phyloP scores from a whole-genome alignment of 2,888 invertebrate species.

The Nineta flava region DNA sequence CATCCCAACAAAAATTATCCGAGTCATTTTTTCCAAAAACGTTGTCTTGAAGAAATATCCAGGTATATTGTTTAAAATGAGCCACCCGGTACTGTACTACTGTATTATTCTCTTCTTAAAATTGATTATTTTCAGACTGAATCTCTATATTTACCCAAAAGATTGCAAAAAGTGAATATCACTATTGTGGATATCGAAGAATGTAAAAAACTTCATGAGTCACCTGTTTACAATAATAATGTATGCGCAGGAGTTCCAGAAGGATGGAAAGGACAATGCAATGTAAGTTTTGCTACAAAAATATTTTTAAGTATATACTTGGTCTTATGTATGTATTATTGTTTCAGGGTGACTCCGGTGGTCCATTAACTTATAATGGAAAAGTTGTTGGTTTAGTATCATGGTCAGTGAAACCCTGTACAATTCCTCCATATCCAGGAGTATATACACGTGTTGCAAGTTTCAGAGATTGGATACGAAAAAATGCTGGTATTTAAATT shows the following conservation, averaged over 20 bases:
- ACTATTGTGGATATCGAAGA: slow-evolving; percentile 22
- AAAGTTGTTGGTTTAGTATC: slow-evolving; percentile 6
- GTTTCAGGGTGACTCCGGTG: slow-evolving; percentile 6
- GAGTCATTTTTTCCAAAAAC: no score
- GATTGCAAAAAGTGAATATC: slow-evolving; percentile 24
- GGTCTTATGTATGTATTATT: neutral
- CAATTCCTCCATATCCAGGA: slow-evolving; percentile 1
- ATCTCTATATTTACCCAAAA: slow-evolving; percentile 20
- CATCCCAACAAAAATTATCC: no score
- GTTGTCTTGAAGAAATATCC: no score
- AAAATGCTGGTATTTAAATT: neutral
- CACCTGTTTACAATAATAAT: slow-evolving; percentile 20
- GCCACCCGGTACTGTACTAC: no score
- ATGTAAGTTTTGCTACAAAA: slow-evolving; percentile 12
- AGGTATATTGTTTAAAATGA: no score
- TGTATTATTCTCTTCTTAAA: neutral
- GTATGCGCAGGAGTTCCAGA: slow-evolving; percentile 27
- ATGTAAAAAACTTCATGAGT: slow-evolving; percentile 21
- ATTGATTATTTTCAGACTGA: slow-evolving; percentile 18
- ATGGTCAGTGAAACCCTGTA: slow-evolving; percentile 5
- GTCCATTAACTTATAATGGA: slow-evolving; percentile 1
- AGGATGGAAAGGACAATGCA: slow-evolving; percentile 29
- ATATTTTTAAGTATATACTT: neutral
- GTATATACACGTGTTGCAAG: slow-evolving; percentile 2
- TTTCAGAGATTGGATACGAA: slow-evolving; percentile 3